These are phyloP conservation scores for Amphimedon queenslandica DNA, from an alignment of 37 sponge, comb jelly and placozoan species.

Conservation along the genomic window DNA sequence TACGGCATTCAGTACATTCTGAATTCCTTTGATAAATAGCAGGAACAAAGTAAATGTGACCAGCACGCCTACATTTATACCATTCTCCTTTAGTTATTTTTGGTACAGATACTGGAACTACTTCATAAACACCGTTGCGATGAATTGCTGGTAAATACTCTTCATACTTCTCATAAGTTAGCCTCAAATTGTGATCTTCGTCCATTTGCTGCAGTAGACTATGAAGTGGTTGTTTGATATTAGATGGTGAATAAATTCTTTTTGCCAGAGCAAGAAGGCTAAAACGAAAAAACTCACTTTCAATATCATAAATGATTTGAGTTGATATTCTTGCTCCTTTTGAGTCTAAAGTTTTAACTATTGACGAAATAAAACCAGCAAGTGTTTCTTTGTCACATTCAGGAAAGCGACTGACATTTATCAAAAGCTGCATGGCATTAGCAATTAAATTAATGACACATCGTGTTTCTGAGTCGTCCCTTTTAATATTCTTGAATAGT, in stretches of 20 bases:
- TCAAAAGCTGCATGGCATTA: background rate
- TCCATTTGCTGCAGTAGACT: background rate
- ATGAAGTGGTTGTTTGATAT: background rate
- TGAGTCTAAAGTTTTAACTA: background rate
- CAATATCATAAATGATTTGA: slow-evolving; percentile 22
- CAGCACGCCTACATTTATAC: background rate
- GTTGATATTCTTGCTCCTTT: slow-evolving; percentile 8
- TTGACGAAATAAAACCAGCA: background rate
- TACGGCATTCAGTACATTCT: too few relatives aligned
- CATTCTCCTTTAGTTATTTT: slow-evolving; percentile 2
- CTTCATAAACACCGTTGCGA: background rate
- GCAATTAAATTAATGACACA: too few relatives aligned
- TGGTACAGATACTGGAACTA: background rate
- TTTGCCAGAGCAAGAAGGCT: background rate
- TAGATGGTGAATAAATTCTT: background rate
- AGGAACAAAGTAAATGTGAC: background rate
- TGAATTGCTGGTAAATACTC: too few relatives aligned
- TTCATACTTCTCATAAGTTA: background rate
- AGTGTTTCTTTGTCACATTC: background rate
- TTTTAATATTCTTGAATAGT: too few relatives aligned
- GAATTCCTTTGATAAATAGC: background rate
- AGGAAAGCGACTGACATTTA: background rate
- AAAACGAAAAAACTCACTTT: slow-evolving; percentile 15
- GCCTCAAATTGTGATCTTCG: background rate
- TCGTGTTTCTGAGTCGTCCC: too few relatives aligned